Base-by-base conservation (phyloP, 2,113 vertebrate species). In the Solea solea region DNA sequence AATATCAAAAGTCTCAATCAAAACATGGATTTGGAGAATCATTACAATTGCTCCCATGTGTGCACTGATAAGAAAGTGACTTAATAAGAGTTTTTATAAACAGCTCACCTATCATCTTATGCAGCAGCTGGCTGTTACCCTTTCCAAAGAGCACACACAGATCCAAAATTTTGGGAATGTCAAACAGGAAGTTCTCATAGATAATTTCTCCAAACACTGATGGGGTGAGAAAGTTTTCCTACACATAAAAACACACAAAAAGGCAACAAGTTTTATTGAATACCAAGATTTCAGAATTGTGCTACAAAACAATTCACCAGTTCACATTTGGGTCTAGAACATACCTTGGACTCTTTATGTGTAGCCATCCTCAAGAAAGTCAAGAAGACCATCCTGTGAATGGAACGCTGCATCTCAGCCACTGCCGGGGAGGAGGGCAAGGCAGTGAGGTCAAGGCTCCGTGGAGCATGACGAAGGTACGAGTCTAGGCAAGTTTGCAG, bases 161-260 rank as follows among this genome's bases (percentile, higher is more conserved):
- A 88, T 99, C 98, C 92, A 99, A 72, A 62, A 99, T 95, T 91
- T 99, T 99, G 1, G 98, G 97, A 91, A 99, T 96, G 93, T 99
- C 98, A 0, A 99, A 99, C 9, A 99, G 93, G 89, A 95, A 99
- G 91, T 98, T 97, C 42, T 98, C 94, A 69, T 99, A 99, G 81
- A 99, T 94, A 51, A 99, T 97, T 84, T 99, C 96, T 88, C 96
- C 97, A 88, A 98, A 99, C 15, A 95, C 96, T 42, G 94, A 89
- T 0, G 97, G 95, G 4, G 96, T 97, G 59, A 99, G 92, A 74
- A 96, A 97, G 90, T 95, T 93, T 54, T 99, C 97, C 98, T 99
- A 0, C 62, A 15, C 5, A 69, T 15, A 3, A 48, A 15, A 12
- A 21, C 13, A 41, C 34, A 21, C 4, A 9, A 1, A 1, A 21